Conservation (phyloP, 1,140 invertebrate species). For the Temnothorax nylanderi region DNA sequence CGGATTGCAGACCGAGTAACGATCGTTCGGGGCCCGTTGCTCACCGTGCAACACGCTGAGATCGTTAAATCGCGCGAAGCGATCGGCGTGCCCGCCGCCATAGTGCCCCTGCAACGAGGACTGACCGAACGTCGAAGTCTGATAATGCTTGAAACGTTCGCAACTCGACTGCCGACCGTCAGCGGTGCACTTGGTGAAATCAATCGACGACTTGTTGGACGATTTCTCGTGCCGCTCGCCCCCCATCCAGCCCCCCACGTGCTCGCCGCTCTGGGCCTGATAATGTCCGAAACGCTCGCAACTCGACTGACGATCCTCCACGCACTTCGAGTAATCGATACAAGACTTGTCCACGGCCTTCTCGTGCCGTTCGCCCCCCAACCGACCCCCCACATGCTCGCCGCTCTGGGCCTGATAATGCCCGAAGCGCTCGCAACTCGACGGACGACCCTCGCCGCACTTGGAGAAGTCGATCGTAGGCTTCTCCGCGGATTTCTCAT, state of each 20-base stretch:
- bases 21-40: slow-evolving; percentile 46
- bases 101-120: slow-evolving; percentile 66
- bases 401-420: slow-evolving; percentile 67
- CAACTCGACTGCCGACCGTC: slow-evolving; percentile 67
- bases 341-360: slow-evolving; percentile 72
- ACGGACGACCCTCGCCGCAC: slow-evolving; percentile 55
- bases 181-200: slow-evolving; percentile 61
- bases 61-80: slow-evolving; percentile 73
- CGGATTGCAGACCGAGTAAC: slow-evolving; percentile 42
- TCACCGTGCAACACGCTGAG: slow-evolving; percentile 67
- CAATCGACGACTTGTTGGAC: slow-evolving; percentile 64
- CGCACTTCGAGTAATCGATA: slow-evolving; percentile 66
- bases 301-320: slow-evolving; percentile 61
- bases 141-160: slow-evolving; percentile 71
- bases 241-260: slow-evolving; percentile 25
- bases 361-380: slow-evolving; percentile 67
- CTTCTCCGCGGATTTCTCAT: slow-evolving; percentile 74
- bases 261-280: slow-evolving; percentile 67
- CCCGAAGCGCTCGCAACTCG: slow-evolving; percentile 71
- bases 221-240: slow-evolving; percentile 71
- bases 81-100: slow-evolving; percentile 55
- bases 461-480: slow-evolving; percentile 68
- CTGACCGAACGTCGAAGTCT: slow-evolving; percentile 71
- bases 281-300: slow-evolving; percentile 72
- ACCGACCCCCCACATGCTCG: slow-evolving; percentile 67